These are phyloP conservation scores for Neosilurus hyrtlii DNA, from an alignment of 2,797 vertebrate genomes.

Conservation along the genomic window DNA sequence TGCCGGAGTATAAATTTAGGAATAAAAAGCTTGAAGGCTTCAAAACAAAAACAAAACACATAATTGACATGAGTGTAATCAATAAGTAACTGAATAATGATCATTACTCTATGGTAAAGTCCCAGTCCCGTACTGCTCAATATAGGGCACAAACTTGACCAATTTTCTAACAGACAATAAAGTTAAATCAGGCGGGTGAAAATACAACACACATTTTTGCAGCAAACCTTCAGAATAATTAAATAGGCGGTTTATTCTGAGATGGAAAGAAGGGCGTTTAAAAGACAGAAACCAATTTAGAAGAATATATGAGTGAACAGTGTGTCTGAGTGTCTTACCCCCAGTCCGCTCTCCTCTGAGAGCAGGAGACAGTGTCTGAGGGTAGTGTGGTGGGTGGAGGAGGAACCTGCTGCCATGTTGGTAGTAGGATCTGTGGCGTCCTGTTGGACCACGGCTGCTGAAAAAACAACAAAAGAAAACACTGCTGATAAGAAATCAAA, in stretches of 20 bases:
- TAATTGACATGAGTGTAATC: neutral
- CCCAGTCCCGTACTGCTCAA: too few species aligned
- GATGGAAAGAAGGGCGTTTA: neutral
- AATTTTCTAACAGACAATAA: neutral
- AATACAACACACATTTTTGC: neutral
- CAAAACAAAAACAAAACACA: neutral
- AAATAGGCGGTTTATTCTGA: neutral
- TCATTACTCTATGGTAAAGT: neutral
- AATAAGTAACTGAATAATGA: neutral
- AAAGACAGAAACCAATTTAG: neutral
- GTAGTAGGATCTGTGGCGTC: conserved; percentile 88
- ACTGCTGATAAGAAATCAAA: neutral
- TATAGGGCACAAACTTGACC: too few species aligned
- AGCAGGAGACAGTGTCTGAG: conserved; percentile 80
- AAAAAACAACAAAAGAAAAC: conserved; percentile 32
- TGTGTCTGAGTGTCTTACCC: conserved; percentile 77
- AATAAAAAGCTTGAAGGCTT: neutral
- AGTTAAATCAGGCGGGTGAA: neutral
- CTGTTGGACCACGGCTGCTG: conserved; percentile 87
- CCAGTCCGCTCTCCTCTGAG: conserved; percentile 90
- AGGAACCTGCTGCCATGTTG: conserved; percentile 92
- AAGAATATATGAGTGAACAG: neutral
- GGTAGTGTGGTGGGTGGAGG: conserved; percentile 81
- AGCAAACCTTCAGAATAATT: neutral
- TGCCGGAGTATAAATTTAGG: neutral